These are phyloP conservation scores for Echinarachnius parma DNA, from an alignment of 53 echinoderm and acorn worm genomes.

Conservation along the genomic window DNA sequence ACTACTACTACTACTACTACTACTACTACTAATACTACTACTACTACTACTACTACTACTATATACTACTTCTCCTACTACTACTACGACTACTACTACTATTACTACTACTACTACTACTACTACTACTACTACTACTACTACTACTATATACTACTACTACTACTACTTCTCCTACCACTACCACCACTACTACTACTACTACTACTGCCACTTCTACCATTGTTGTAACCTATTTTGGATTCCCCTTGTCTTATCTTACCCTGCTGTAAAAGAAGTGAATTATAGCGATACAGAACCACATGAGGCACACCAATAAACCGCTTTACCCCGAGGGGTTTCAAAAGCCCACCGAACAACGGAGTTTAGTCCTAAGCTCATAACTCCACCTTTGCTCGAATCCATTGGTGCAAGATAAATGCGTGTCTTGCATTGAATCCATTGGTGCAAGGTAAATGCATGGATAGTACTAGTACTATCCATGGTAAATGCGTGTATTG, in stretches of 20 bases:
- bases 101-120: slow-evolving; percentile 7
- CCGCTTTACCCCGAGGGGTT: background rate
- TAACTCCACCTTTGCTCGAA: slow-evolving; percentile 18
- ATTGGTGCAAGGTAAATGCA: no score
- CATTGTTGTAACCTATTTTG: background rate
- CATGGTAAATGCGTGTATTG: no score
- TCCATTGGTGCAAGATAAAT: no score
- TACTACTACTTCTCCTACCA: slow-evolving; percentile 10
- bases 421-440: no score
- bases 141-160: background rate
- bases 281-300: background rate
- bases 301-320: background rate
- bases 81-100: slow-evolving; percentile 6
- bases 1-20: slow-evolving; percentile 15
- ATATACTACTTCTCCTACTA: slow-evolving; percentile 5
- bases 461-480: no score
- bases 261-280: no score
- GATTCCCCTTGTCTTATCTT: no score
- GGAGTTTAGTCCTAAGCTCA: slow-evolving; percentile 31
- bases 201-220: slow-evolving; percentile 5
- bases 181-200: slow-evolving; percentile 8
- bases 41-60: slow-evolving; percentile 8
- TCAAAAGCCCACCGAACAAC: slow-evolving; percentile 20
- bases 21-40: slow-evolving; percentile 12
- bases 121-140: background rate